Percentiles rank a stretch among this genome's conserved stretches.
Evolutionary conservation across 30 jellyfish, hydroid and myxozoan species (phyloP).

Genomic region (Aurelia aurita): DNA sequence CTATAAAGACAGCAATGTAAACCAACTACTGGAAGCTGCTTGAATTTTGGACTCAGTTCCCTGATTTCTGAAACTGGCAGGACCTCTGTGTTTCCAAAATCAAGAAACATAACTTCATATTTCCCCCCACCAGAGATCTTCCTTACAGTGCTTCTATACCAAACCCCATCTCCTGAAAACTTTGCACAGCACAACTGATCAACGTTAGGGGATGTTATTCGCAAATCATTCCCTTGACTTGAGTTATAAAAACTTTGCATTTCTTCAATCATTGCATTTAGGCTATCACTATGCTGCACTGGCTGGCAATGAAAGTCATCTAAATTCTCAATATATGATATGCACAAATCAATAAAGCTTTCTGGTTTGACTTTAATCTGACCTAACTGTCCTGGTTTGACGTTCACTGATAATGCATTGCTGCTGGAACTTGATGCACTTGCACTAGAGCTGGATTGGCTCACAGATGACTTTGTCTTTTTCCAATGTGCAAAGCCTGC

Average conservation of each 20-base stretch:
- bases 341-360: slow-evolving; percentile 62
- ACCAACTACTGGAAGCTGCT: slow-evolving; percentile 64
- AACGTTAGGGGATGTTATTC: not conserved
- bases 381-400: slow-evolving; percentile 35
- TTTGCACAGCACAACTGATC: slow-evolving; percentile 90
- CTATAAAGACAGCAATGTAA: slow-evolving; percentile 75
- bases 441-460: slow-evolving; percentile 32
- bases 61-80: slow-evolving; percentile 46
- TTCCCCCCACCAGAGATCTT: slow-evolving; percentile 7
- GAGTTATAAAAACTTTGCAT: slow-evolving; percentile 61
- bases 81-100: slow-evolving; percentile 75
- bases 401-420: slow-evolving; percentile 44
- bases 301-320: slow-evolving; percentile 82
- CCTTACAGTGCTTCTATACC: slow-evolving; percentile 87
- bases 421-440: slow-evolving; percentile 60
- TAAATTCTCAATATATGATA: slow-evolving; percentile 59
- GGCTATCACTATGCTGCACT: slow-evolving; percentile 37
- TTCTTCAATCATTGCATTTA: slow-evolving; percentile 57
- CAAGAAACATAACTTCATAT: slow-evolving; percentile 63
- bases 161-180: slow-evolving; percentile 76
- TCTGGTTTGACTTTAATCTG: slow-evolving; percentile 9
- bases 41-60: slow-evolving; percentile 52
- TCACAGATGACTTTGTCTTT: slow-evolving; percentile 28
- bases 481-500: slow-evolving; percentile 89
- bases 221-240: slow-evolving; percentile 3